A percentile compares a stretch with the other conserved stretches of the same genome.
phyloP scores from a whole-genome alignment of 2,888 invertebrate genomes.

The Lepeophtheirus nordmannii region DNA sequence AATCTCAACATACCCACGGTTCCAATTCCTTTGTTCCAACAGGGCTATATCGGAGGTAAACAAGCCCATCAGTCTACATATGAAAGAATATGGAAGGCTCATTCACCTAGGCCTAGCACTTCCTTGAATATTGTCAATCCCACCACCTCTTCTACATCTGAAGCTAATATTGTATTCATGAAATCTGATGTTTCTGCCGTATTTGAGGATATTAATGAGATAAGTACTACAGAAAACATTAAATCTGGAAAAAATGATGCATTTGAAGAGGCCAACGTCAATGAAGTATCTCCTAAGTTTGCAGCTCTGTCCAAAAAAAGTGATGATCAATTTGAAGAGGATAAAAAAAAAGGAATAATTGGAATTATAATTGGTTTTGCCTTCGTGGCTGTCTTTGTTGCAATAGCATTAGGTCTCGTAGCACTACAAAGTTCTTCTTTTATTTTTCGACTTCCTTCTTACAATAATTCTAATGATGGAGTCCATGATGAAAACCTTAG shows the following conservation, averaged over 20 bases:
- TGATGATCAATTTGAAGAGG: neutral
- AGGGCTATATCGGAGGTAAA: neutral
- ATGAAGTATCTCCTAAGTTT: neutral
- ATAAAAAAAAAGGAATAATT: neutral
- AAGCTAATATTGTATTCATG: neutral
- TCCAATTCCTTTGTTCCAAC: neutral
- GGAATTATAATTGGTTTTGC: neutral
- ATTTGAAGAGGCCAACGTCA: neutral
- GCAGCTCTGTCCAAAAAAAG: neutral
- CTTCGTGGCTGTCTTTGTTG: constrained; percentile 14
- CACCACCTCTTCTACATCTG: neutral
- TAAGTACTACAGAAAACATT: neutral
- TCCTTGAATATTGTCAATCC: neutral
- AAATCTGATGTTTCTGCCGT: neutral
- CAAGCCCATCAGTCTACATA: neutral
- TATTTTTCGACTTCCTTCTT: neutral
- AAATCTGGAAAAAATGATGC: neutral
- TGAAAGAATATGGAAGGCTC: neutral
- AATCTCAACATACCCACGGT: neutral
- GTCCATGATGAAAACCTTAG: neutral
- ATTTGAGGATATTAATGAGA: neutral
- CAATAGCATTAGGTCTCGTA: neutral
- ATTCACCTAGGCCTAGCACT: neutral
- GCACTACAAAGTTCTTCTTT: neutral
- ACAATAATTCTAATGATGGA: neutral